These are phyloP conservation scores for Alca torda DNA, from an alignment of 2,797 vertebrate species.

Conservation along the genomic window DNA sequence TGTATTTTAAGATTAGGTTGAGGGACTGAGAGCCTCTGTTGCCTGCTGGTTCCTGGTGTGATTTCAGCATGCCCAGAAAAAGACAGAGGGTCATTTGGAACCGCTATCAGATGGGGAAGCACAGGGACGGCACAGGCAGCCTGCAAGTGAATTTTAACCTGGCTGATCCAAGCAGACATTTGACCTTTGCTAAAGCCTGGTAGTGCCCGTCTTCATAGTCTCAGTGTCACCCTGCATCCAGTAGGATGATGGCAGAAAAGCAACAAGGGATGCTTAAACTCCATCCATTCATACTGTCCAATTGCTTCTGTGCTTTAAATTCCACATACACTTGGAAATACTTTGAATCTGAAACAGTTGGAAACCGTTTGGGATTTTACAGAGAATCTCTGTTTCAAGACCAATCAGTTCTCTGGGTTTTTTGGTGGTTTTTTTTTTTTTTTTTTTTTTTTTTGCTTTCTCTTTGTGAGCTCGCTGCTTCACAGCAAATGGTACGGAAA, in stretches of 20 bases:
- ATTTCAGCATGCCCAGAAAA: not conserved
- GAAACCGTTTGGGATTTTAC: constrained; percentile 13
- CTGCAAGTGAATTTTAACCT: constrained; percentile 35
- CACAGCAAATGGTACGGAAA: not conserved
- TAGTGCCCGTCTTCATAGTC: not conserved
- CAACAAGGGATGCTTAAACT: not conserved
- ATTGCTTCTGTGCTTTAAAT: not conserved
- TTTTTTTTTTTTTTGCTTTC: not conserved
- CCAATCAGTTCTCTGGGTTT: not conserved
- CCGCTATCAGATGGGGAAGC: not conserved
- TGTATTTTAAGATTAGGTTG: constrained; percentile 4
- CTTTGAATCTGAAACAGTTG: constrained; percentile 16
- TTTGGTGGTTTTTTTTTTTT: not conserved
- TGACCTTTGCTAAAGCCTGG: constrained; percentile 43
- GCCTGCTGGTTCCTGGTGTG: not conserved
- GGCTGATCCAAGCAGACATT: constrained; percentile 42
- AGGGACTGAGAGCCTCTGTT: not conserved
- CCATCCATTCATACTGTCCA: not conserved
- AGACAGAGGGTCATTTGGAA: not conserved
- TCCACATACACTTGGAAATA: not conserved
- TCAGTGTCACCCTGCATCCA: constrained; percentile 40
- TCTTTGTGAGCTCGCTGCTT: constrained; percentile 13
- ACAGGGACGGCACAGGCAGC: not conserved
- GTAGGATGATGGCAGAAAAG: not conserved
- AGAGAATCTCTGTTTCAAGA: constrained; percentile 22